phyloP scores from a whole-genome alignment of 30 jellyfish, hydroid and myxozoan genomes.

The Euphysa ruthae region DNA sequence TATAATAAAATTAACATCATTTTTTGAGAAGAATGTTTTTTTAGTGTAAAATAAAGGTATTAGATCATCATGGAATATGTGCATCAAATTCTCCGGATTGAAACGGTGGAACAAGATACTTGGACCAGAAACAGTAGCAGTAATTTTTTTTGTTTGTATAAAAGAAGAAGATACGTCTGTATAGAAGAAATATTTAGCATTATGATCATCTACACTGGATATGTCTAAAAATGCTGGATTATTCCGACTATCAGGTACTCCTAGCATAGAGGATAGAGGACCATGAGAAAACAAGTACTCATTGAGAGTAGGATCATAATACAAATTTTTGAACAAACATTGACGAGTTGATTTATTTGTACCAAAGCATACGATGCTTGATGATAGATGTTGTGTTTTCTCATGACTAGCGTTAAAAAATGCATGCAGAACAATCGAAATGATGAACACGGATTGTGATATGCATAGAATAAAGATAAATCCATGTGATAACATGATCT shows the following conservation, averaged over 20 bases:
- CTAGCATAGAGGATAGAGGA: constrained; percentile 12
- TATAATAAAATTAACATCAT: constrained; percentile 25
- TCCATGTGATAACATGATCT: too few relatives aligned
- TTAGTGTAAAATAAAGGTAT: constrained; percentile 56
- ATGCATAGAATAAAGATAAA: too few relatives aligned
- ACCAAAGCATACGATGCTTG: constrained; percentile 64
- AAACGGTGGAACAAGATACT: constrained; percentile 62
- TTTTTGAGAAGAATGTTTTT: background rate
- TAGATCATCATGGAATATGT: constrained; percentile 81
- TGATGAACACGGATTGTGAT: too few relatives aligned
- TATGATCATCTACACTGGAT: constrained; percentile 73
- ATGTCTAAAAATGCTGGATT: constrained; percentile 70
- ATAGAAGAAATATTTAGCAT: constrained; percentile 55
- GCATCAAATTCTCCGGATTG: constrained; percentile 91
- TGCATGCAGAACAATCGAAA: too few relatives aligned
- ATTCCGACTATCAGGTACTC: constrained; percentile 32
- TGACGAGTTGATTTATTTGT: constrained; percentile 26
- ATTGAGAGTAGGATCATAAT: constrained; percentile 29
- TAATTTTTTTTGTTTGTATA: background rate
- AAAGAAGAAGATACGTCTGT: constrained; percentile 46
- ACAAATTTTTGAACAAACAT: constrained; percentile 62
- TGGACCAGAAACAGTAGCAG: background rate
- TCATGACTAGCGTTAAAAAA: too few relatives aligned
- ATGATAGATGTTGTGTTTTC: too few relatives aligned
- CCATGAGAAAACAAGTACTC: constrained; percentile 62